These are phyloP conservation scores for Beris morrisii DNA, from an alignment of 2,888 invertebrate genomes.

Conservation along the genomic window DNA sequence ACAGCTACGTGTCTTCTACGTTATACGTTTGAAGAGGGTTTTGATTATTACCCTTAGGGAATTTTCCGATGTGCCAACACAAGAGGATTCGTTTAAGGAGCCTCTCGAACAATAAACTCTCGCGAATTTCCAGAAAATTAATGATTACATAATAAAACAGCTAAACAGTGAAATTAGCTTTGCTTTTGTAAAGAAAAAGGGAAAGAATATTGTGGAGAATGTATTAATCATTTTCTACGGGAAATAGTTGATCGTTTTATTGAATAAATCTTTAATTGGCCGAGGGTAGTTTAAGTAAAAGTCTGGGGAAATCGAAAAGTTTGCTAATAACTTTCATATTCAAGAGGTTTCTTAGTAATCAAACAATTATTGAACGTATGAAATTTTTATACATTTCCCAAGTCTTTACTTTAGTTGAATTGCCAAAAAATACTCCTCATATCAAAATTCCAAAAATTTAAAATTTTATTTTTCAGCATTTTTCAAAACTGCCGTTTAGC, in stretches of 20 bases:
- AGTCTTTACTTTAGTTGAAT: no score
- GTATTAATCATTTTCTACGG: constrained; percentile 10
- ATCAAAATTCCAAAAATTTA: no score
- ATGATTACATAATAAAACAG: constrained; percentile 32
- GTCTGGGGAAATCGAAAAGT: no score
- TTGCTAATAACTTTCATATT: no score
- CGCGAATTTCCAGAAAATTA: constrained; percentile 30
- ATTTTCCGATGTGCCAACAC: constrained; percentile 26
- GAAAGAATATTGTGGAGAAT: constrained; percentile 20
- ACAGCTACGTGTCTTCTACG: constrained; percentile 12
- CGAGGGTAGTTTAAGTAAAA: background rate
- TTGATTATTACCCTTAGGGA: constrained; percentile 30
- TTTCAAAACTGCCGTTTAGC: no score
- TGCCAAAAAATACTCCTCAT: no score
- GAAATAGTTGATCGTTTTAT: background rate
- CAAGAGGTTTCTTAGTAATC: no score
- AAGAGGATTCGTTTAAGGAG: constrained; percentile 6
- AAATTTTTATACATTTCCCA: no score
- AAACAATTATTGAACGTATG: no score
- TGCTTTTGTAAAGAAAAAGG: background rate
- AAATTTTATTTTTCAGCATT: no score
- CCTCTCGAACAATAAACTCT: constrained; percentile 28
- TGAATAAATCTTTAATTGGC: constrained; percentile 5
- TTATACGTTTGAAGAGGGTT: constrained; percentile 18
- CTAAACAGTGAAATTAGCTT: constrained; percentile 33